These are phyloP conservation scores for Drosophila sucinea DNA, from an alignment of 1,140 invertebrate species.

Conservation along the genomic window DNA sequence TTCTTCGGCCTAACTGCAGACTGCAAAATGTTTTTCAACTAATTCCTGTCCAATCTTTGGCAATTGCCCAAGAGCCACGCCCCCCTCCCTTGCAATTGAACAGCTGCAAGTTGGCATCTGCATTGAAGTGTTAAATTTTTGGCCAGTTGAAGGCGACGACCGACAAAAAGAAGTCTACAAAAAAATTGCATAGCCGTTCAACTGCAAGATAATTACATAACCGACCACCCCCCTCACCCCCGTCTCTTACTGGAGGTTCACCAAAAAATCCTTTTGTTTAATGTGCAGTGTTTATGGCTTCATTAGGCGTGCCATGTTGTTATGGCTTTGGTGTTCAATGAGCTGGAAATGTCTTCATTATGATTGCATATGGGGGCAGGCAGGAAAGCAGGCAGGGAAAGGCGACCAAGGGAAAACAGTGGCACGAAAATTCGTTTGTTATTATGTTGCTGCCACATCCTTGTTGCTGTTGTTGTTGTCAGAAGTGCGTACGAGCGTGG, in stretches of 20 bases:
- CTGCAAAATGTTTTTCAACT: neutral
- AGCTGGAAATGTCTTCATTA: conserved; percentile 78
- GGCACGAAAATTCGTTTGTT: conserved; percentile 67
- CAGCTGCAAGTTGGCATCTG: conserved; percentile 16
- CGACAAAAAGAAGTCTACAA: conserved; percentile 21
- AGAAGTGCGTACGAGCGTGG: conserved; percentile 72
- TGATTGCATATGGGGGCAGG: conserved; percentile 64
- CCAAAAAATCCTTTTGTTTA: conserved; percentile 27
- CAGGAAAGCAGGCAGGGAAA: conserved; percentile 22
- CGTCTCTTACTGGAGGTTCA: conserved; percentile 7
- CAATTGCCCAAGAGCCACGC: conserved; percentile 1
- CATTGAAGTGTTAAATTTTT: conserved; percentile 37
- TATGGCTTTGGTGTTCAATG: conserved; percentile 62
- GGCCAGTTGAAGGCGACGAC: conserved; percentile 26
- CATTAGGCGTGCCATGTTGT: conserved; percentile 49
- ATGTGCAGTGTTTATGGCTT: conserved; percentile 54
- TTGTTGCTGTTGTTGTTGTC: conserved; percentile 34
- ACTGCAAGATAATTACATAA: conserved; percentile 38
- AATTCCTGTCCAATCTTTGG: conserved; percentile 1
- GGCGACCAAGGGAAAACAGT: conserved; percentile 25
- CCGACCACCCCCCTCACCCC: neutral
- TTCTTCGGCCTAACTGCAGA: neutral
- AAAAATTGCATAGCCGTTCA: conserved; percentile 49
- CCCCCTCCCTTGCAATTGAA: neutral
- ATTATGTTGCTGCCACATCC: conserved; percentile 27